Base-by-base conservation (phyloP, 2,888 invertebrate species). In the Biston betularia region DNA sequence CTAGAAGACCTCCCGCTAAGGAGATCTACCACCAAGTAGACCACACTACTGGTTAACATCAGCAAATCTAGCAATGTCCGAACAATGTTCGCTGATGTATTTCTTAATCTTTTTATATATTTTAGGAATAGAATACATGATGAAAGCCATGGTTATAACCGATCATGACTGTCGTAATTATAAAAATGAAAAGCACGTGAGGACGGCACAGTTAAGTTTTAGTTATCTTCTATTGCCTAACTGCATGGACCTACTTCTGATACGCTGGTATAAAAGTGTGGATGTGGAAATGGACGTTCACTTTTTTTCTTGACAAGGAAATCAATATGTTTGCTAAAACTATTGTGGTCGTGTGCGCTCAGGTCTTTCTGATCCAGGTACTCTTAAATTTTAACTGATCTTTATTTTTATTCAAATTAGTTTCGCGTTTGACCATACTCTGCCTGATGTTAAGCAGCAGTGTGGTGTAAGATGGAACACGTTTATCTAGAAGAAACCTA, bases 321-420 rank as follows among this genome's bases (percentile, higher is more conserved):
- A 50, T 61, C 75, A 38, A 65, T 68, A 82, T 82, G 80, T 75
- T 73, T 49, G 70, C 68, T 57, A 79, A 78, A 65, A 61, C 74
- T 57, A 57, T 75, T 42, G 45, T 78, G 9, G 53, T 77, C 35
- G 53, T 79, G 57, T 80, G 79, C 73, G 77, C 77, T 54, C 77
- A 76, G 59, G 77, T 76, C 59, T 71, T 79, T 10, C 54, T 79
- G 35, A 68, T 78, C 55, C 78, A 81, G 78, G 82, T 82, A 57
- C 14, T 46, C 50, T 15, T 60, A 38, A 45, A 4, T 11, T 44
- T 5, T 44, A 8, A 44, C 11, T n/a, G n/a, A n/a, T n/a, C n/a
- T n/a, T n/a, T n/a, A n/a, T n/a, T n/a, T n/a, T n/a, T n/a, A n/a
- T n/a, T n/a, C n/a, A n/a, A n/a, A n/a, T n/a, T n/a, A n/a, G n/a